phyloP scores from a whole-genome alignment of 2,888 invertebrate species.

The Synanthedon tipuliformis region DNA sequence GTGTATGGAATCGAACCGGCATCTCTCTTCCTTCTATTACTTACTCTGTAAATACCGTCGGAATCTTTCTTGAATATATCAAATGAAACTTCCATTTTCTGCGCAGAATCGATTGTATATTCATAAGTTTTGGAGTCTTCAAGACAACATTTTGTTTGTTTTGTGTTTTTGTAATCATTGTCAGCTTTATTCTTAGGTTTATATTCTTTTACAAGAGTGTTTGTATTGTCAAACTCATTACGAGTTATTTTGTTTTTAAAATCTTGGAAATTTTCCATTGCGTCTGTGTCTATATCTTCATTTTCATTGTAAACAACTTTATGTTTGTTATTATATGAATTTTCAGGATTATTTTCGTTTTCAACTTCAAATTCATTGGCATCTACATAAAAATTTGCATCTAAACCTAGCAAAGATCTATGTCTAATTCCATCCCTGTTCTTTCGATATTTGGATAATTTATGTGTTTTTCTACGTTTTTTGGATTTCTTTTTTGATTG shows the following conservation, averaged over 20 bases:
- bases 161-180: slow-evolving; percentile 1
- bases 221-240: not conserved
- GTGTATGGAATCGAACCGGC: not conserved
- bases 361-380: too few species aligned
- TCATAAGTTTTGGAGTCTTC: not conserved
- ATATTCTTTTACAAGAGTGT: slow-evolving; percentile 1
- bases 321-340: too few species aligned
- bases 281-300: too few species aligned
- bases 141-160: not conserved
- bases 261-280: not conserved
- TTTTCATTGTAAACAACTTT: too few species aligned
- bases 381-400: too few species aligned
- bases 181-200: not conserved
- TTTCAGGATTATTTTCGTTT: too few species aligned
- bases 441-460: too few species aligned
- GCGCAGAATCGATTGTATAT: not conserved
- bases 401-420: not conserved
- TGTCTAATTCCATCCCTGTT: too few species aligned
- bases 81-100: slow-evolving; percentile 6
- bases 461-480: not conserved
- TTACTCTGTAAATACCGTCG: slow-evolving; percentile 27
- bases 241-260: slow-evolving; percentile 2
- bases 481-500: slow-evolving; percentile 3
- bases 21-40: slow-evolving; percentile 12
- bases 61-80: slow-evolving; percentile 23